phyloP scores from a whole-genome alignment of 2,888 invertebrate genomes.

The Ophion costatus region DNA sequence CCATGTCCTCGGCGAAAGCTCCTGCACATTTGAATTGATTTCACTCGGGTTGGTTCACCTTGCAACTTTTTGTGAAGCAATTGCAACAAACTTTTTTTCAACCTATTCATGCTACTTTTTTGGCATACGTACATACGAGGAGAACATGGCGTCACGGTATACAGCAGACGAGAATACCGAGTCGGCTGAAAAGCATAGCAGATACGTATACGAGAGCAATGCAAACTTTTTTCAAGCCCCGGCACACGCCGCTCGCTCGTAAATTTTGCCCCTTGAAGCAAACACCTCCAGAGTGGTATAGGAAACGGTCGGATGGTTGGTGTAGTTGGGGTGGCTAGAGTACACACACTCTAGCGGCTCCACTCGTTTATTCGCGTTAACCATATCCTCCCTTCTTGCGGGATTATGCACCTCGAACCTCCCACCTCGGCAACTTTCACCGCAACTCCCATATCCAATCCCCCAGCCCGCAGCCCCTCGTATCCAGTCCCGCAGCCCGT shows the following conservation, averaged over 20 bases:
- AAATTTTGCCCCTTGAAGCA: slow-evolving; percentile 69
- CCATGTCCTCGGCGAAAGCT: background rate
- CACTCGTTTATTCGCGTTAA: slow-evolving; percentile 75
- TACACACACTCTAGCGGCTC: slow-evolving; percentile 22
- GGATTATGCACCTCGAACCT: slow-evolving; percentile 53
- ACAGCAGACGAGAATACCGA: slow-evolving; percentile 39
- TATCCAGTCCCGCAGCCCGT: slow-evolving; percentile 31
- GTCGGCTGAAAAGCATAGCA: slow-evolving; percentile 38
- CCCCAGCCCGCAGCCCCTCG: slow-evolving; percentile 4
- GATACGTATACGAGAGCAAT: slow-evolving; percentile 60
- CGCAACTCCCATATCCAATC: background rate
- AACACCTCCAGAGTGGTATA: slow-evolving; percentile 53
- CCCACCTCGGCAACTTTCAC: background rate
- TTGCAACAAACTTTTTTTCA: background rate
- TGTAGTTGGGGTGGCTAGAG: background rate
- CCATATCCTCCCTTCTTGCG: slow-evolving; percentile 54
- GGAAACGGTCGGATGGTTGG: slow-evolving; percentile 8
- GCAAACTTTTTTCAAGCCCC: slow-evolving; percentile 69
- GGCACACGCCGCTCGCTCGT: slow-evolving; percentile 66
- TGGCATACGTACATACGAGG: background rate
- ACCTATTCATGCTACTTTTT: background rate
- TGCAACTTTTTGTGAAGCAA: background rate
- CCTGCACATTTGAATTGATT: background rate
- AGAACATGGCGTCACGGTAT: slow-evolving; percentile 27
- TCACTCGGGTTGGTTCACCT: background rate